phyloP scores from a whole-genome alignment of 2,888 invertebrate genomes.

The Chrysodeixis includens region DNA sequence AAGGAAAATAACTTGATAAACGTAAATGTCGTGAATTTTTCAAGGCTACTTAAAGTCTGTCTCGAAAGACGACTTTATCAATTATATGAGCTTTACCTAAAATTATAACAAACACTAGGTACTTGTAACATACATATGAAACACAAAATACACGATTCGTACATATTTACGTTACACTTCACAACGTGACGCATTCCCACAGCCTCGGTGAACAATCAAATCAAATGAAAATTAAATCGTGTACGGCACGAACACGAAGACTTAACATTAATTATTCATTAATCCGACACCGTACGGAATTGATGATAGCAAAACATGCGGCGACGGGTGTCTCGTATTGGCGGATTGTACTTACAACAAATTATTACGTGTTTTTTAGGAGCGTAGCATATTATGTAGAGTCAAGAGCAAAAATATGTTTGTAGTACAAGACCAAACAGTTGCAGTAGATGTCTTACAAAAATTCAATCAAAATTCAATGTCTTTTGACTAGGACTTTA shows the following conservation, averaged over 20 bases:
- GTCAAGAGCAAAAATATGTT: too few species aligned
- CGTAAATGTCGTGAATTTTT: too few species aligned
- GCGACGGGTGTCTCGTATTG: conserved; percentile 59
- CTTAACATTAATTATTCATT: conserved; percentile 77
- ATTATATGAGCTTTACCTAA: too few species aligned
- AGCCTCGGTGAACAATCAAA: conserved; percentile 56
- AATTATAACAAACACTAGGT: too few species aligned
- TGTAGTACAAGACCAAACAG: too few species aligned
- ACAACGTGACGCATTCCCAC: conserved; percentile 60
- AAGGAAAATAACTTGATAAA: too few species aligned
- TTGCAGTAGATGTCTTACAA: too few species aligned
- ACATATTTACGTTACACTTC: conserved; percentile 66
- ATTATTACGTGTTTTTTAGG: conserved; percentile 15
- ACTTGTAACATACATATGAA: too few species aligned
- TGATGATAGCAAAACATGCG: conserved; percentile 73
- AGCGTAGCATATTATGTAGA: conserved; percentile 20
- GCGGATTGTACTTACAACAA: conserved; percentile 45
- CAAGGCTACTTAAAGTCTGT: too few species aligned
- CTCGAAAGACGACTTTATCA: too few species aligned
- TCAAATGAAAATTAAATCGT: conserved; percentile 79
- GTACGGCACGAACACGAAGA: conserved; percentile 70
- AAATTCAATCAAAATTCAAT: too few species aligned
- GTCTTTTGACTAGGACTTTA: too few species aligned
- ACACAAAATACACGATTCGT: conserved; percentile 26
- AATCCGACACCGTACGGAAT: conserved; percentile 67